A percentile compares a stretch with the other conserved stretches of the same genome.
These are phyloP conservation scores for Menidia menidia DNA, from an alignment of 2,797 vertebrate genomes.

Conservation along the genomic window DNA sequence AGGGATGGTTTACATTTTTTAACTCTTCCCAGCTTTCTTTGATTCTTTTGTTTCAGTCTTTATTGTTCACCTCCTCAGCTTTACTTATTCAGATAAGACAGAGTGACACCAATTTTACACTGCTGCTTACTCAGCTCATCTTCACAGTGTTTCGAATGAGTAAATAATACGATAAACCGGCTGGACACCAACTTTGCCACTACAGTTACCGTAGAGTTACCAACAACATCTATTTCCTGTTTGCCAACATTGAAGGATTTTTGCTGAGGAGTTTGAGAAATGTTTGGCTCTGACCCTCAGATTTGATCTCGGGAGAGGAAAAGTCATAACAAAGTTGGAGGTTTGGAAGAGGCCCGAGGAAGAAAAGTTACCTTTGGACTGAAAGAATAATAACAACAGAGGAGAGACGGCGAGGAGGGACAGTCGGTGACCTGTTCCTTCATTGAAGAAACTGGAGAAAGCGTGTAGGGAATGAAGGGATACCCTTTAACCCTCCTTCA, in stretches of 20 bases:
- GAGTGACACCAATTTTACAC: no score
- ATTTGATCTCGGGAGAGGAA: constrained; percentile 30
- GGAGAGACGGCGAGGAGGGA: constrained; percentile 12
- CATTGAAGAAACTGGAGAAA: constrained; percentile 47
- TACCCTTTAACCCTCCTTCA: constrained; percentile 33
- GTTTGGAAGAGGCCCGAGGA: constrained; percentile 46
- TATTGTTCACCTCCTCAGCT: background rate
- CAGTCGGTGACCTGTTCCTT: constrained; percentile 29
- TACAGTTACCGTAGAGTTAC: constrained; percentile 52
- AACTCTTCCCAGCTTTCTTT: background rate
- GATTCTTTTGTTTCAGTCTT: background rate
- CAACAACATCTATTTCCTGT: constrained; percentile 14
- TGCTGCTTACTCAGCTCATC: no score
- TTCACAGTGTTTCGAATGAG: constrained; percentile 39
- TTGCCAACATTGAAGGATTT: constrained; percentile 55
- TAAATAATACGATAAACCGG: constrained; percentile 48
- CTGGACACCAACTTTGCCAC: constrained; percentile 35
- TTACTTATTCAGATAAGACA: no score
- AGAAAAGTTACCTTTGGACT: constrained; percentile 44
- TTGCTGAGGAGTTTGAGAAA: constrained; percentile 37
- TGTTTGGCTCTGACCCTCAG: constrained; percentile 26
- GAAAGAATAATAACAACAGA: constrained; percentile 14
- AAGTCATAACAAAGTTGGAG: constrained; percentile 60
- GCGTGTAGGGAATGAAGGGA: constrained; percentile 26
- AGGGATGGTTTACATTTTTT: background rate